Evolutionary conservation across 2,113 vertebrate genomes (phyloP).

Genomic region (Paradisaea rubra): DNA sequence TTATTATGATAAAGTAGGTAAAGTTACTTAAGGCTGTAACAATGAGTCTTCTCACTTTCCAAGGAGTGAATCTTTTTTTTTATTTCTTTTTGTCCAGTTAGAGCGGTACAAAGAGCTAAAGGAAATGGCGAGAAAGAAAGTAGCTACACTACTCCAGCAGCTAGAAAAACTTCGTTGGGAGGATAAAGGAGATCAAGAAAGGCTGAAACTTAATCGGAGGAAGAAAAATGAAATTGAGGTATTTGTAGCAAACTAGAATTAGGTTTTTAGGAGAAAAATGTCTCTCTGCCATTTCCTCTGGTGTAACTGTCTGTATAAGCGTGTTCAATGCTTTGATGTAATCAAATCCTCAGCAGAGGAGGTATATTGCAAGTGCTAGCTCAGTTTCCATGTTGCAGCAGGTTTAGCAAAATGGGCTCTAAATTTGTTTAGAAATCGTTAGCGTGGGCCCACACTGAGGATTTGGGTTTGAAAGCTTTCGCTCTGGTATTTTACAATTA

Average conservation of each 20-base stretch:
- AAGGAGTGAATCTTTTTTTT: neutral
- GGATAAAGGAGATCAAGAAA: constrained; percentile 78
- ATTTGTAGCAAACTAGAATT: neutral
- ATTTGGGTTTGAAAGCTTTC: neutral
- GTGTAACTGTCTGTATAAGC: neutral
- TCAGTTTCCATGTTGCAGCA: neutral
- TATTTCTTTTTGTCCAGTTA: constrained; percentile 66
- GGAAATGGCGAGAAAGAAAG: constrained; percentile 77
- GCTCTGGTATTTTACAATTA: neutral
- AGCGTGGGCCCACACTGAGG: accelerated
- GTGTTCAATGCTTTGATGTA: neutral
- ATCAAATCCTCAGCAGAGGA: neutral
- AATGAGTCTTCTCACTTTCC: neutral
- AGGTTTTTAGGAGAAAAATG: neutral
- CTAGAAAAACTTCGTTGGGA: constrained; percentile 84
- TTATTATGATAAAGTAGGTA: neutral
- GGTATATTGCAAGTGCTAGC: neutral
- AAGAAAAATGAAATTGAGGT: constrained; percentile 84
- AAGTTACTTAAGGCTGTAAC: neutral
- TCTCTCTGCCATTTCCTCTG: neutral
- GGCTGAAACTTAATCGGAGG: constrained; percentile 78
- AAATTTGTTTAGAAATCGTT: neutral
- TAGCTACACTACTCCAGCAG: constrained; percentile 77
- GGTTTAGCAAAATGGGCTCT: neutral
- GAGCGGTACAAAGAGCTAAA: constrained; percentile 84